phyloP scores from a whole-genome alignment of 1,140 invertebrate species.

The Polyergus mexicanus region DNA sequence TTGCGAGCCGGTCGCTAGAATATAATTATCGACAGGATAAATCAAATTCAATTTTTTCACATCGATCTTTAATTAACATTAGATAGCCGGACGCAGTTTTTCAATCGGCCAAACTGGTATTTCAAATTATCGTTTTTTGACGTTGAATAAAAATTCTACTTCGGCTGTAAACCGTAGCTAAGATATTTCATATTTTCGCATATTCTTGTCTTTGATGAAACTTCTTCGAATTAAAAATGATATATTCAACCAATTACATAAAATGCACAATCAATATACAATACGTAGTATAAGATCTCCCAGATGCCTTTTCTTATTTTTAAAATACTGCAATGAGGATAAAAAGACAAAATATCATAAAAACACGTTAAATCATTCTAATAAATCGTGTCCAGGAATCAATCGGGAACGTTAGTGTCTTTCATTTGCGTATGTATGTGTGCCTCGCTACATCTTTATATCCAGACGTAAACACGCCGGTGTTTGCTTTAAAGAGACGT shows the following conservation, averaged over 20 bases:
- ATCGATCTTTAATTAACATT: slow-evolving; percentile 55
- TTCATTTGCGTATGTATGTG: slow-evolving; percentile 1
- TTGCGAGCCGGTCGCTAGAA: slow-evolving; percentile 50
- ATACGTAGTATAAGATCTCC: neutral
- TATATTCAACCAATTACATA: neutral
- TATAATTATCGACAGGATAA: slow-evolving; percentile 61
- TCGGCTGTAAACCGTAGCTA: neutral
- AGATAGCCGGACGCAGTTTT: slow-evolving; percentile 45
- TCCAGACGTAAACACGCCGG: slow-evolving; percentile 50
- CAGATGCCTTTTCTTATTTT: neutral
- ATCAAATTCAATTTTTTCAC: slow-evolving; percentile 49
- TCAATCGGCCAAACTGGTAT: slow-evolving; percentile 34
- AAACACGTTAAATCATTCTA: slow-evolving; percentile 14
- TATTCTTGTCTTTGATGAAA: neutral
- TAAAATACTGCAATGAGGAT: neutral
- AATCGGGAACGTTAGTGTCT: slow-evolving; percentile 8
- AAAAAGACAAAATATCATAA: neutral
- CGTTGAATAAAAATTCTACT: neutral
- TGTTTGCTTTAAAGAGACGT: slow-evolving; percentile 47
- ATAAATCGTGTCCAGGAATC: slow-evolving; percentile 10
- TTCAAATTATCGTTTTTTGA: slow-evolving; percentile 45
- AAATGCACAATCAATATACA: neutral
- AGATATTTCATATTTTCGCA: neutral
- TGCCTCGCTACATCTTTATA: slow-evolving; percentile 42
- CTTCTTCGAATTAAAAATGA: neutral